Percentiles rank a stretch among this genome's conserved stretches.
These are phyloP conservation scores for Furnarius figulus DNA, from an alignment of 2,113 vertebrate species.

Conservation along the genomic window DNA sequence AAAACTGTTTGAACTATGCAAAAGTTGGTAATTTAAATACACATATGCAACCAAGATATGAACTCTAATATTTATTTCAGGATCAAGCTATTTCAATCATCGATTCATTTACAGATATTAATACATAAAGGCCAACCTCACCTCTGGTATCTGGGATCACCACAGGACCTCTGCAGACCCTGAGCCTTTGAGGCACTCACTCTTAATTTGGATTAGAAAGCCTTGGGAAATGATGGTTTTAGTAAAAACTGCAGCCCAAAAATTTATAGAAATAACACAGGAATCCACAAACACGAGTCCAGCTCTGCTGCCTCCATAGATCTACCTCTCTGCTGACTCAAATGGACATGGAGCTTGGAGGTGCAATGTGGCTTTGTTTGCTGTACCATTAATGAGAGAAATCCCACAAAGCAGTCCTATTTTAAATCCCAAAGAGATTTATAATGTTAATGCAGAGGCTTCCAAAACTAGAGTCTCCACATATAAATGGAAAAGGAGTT, in stretches of 20 bases:
- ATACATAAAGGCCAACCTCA: neutral
- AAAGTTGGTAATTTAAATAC: neutral
- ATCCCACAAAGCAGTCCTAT: neutral
- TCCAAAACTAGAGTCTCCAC: neutral
- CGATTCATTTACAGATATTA: neutral
- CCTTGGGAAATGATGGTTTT: neutral
- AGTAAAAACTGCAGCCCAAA: neutral
- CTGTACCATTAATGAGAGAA: neutral
- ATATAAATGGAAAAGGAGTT: neutral
- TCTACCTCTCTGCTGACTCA: neutral
- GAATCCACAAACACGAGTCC: neutral
- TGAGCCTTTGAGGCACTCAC: neutral
- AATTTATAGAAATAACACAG: neutral
- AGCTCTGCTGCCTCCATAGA: neutral
- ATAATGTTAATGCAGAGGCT: neutral
- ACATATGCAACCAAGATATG: neutral
- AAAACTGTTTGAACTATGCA: neutral
- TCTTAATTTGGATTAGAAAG: neutral
- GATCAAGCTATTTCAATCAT: neutral
- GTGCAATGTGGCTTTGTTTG: neutral
- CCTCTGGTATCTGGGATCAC: neutral
- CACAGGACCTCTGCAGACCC: neutral
- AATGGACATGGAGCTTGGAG: neutral
- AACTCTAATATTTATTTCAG: neutral
- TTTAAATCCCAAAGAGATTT: neutral